Conservation (phyloP, 1,140 invertebrate species). For the silkworm (Bombyx mori) region ASM3026992v2 NC_085114.1:8947501-8948000, state of each 20-base stretch:
- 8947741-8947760: slow-evolving; percentile 67
- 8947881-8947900: slow-evolving; percentile 46
- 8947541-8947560: slow-evolving; percentile 59
- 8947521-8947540: slow-evolving; percentile 55
- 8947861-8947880: slow-evolving; percentile 52
- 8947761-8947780: slow-evolving; percentile 53
- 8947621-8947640: slow-evolving; percentile 75
- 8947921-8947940: slow-evolving; percentile 54
- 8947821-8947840: slow-evolving; percentile 51
- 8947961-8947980: slow-evolving; percentile 58
- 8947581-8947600: slow-evolving; percentile 87
- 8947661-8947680: slow-evolving; percentile 57
- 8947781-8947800: slow-evolving; percentile 48
- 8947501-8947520: slow-evolving; percentile 59
- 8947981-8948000: slow-evolving; percentile 55
- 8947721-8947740: slow-evolving; percentile 54
- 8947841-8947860: slow-evolving; percentile 56
- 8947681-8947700: slow-evolving; percentile 66
- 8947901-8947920: slow-evolving; percentile 47
- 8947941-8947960: slow-evolving; percentile 59
- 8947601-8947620: slow-evolving; percentile 74
- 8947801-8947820: slow-evolving; percentile 44
- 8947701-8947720: slow-evolving; percentile 67
- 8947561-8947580: slow-evolving; percentile 77
- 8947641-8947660: slow-evolving; percentile 65